Evolutionary conservation across 2,797 vertebrate species (phyloP), one percentile per base, ranked within the genome.

Genomic region (Alcedo quadribrachys): DNA sequence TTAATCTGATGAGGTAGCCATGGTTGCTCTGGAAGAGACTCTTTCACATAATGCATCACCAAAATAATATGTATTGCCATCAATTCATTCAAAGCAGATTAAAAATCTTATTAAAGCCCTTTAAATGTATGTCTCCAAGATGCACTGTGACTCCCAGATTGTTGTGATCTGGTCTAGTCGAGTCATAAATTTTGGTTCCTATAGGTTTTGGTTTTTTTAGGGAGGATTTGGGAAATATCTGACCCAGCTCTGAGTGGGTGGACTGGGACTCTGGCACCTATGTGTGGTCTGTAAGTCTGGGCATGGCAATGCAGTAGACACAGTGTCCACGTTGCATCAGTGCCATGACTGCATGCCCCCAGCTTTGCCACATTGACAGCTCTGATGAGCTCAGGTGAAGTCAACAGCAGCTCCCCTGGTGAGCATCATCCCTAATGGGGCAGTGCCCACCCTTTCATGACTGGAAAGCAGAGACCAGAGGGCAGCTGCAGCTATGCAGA

Each of bases 381-480:
- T 51, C 30, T 1, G 0, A 3, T 50, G 46, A 60, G 20, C 40
- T 61, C 15, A 11, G 55, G 19, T 63, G 63, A 62, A 45, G 54
- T 2, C 1, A 5, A 11, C 30, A 15, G 63, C 12, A 20, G 17
- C 43, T 81, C 40, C 25, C 0, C 1, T 37, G 32, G 32, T 7
- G 66, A 51, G 19, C 28, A 33, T 22, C 43, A 32, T 27, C 35
- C 40, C 25, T 25, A 0, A 0, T 22, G 63, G 17, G n/a, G 27
- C 82, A 55, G 27, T 0, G 0, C 19, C 35, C 24, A 3, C 0
- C 0, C 6, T 48, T 48, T 55, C 32, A 13, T 1, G 0, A 32
- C 22, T 42, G 19, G 10, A 69, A 79, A 85, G 21, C 40, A 12
- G 57, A 83, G 51, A 50, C 13, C 46, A 32, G 33, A 66, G 51